Evolutionary conservation across 53 echinoderm and acorn worm genomes (phyloP).

Genomic region (Pentamera pediparva): DNA sequence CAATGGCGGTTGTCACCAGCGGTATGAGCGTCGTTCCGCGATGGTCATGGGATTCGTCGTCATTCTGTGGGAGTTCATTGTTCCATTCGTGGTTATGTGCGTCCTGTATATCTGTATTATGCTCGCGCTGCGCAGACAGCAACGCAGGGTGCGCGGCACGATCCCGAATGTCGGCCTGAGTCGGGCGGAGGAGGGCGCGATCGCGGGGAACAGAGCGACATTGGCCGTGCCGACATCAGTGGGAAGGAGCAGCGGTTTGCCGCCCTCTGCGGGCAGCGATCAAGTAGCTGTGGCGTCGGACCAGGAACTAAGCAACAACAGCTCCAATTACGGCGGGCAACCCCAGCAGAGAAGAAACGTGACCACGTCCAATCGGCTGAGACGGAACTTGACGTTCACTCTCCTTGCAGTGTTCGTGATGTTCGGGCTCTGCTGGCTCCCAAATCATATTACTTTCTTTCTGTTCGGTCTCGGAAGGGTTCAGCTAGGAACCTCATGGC

Average conservation of each 20-base stretch:
- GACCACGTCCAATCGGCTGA: slow-evolving; percentile 9
- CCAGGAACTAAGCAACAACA: not conserved
- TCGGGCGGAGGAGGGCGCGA: not conserved
- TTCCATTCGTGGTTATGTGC: slow-evolving; percentile 59
- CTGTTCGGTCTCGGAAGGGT: slow-evolving; percentile 48
- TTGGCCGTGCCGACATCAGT: slow-evolving; percentile 14
- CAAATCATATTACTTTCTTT: slow-evolving; percentile 65
- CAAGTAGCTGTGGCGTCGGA: not conserved
- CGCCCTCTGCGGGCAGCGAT: not conserved
- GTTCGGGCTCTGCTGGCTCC: slow-evolving; percentile 66
- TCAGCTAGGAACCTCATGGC: slow-evolving; percentile 43
- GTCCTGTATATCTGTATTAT: slow-evolving; percentile 52
- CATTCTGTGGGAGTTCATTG: slow-evolving; percentile 56
- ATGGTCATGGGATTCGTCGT: slow-evolving; percentile 46
- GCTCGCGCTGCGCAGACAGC: slow-evolving; percentile 41
- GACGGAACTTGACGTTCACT: slow-evolving; percentile 63
- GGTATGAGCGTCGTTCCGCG: slow-evolving; percentile 8
- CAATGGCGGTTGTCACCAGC: slow-evolving; percentile 28
- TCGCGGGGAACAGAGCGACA: not conserved
- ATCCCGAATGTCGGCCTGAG: not conserved
- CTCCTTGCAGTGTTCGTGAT: slow-evolving; percentile 60
- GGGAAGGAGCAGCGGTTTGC: not conserved
- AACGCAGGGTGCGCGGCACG: slow-evolving; percentile 32
- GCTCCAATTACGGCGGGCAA: not conserved
- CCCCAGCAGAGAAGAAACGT: not conserved